A percentile compares a stretch with the other conserved stretches of the same genome.
Evolutionary conservation across 2,888 invertebrate species (phyloP).

Genomic region (Tipula helvola): DNA sequence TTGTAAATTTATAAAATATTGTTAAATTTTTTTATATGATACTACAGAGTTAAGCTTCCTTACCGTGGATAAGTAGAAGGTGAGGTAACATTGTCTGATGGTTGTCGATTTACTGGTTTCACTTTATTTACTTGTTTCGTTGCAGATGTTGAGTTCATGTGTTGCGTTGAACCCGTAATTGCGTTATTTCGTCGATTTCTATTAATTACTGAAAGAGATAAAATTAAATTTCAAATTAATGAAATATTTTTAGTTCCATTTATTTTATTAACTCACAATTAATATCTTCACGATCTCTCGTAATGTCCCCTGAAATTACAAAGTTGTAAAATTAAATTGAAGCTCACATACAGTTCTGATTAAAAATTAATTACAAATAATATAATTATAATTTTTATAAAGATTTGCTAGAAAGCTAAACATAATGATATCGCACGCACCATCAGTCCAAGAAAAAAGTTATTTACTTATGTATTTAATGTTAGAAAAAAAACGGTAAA

Average conservation of each 20-base stretch:
- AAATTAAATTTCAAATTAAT: background rate
- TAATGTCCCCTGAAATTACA: slow-evolving; percentile 55
- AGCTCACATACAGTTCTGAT: background rate
- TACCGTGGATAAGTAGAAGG: slow-evolving; percentile 54
- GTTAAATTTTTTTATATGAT: background rate
- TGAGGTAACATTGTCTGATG: slow-evolving; percentile 59
- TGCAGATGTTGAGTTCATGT: slow-evolving; percentile 56
- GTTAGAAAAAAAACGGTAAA: background rate
- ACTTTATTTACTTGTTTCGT: slow-evolving; percentile 82
- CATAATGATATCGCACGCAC: background rate
- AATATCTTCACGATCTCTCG: slow-evolving; percentile 59
- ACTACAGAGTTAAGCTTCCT: slow-evolving; percentile 14
- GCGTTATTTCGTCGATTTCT: slow-evolving; percentile 51
- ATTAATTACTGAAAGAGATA: slow-evolving; percentile 51
- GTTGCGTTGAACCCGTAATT: slow-evolving; percentile 24
- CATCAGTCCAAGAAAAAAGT: background rate
- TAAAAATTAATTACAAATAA: background rate
- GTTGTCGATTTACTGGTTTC: slow-evolving; percentile 69
- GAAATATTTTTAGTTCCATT: background rate
- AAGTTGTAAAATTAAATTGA: slow-evolving; percentile 11
- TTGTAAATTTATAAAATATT: background rate
- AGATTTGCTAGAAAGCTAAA: background rate
- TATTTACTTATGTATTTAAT: background rate
- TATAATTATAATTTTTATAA: background rate
- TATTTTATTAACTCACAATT: slow-evolving; percentile 49